Percentiles rank a stretch among this genome's conserved stretches.
phyloP scores from a whole-genome alignment of 2,113 vertebrate species.

The Gallinago paraguaiae region DNA sequence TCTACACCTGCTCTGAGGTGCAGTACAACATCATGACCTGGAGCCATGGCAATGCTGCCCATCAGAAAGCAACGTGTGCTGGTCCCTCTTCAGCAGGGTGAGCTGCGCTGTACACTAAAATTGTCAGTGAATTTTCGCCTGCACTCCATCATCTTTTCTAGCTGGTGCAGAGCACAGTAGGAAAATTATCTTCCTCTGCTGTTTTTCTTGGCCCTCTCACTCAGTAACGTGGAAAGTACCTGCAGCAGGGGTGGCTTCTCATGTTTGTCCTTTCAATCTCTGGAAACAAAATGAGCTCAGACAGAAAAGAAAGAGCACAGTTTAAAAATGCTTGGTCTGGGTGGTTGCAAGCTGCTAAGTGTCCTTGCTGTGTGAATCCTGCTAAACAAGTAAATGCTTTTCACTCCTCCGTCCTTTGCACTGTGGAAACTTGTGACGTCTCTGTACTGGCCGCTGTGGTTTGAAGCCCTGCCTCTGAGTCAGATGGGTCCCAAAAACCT shows the following conservation, averaged over 20 bases:
- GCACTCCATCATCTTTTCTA: not conserved
- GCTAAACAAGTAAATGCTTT: not conserved
- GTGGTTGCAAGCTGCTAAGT: not conserved
- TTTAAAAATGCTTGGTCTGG: not conserved
- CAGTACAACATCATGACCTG: not conserved
- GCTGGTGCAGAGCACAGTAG: not conserved
- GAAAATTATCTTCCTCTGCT: slow-evolving; percentile 1
- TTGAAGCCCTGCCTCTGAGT: slow-evolving; percentile 6
- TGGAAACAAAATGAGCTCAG: not conserved
- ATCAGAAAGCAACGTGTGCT: not conserved
- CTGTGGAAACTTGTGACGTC: not conserved
- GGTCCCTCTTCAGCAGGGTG: not conserved
- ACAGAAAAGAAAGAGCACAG: not conserved
- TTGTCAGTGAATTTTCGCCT: not conserved
- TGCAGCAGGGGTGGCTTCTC: slow-evolving; percentile 3
- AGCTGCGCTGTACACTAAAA: not conserved
- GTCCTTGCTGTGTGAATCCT: not conserved
- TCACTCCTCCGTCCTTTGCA: not conserved
- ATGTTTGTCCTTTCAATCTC: not conserved
- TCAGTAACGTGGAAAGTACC: not conserved
- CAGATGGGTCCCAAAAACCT: not conserved
- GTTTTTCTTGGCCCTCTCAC: not conserved
- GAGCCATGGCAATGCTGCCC: not conserved
- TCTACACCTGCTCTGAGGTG: not conserved
- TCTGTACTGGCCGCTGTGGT: not conserved